Evolutionary conservation across 1,140 invertebrate genomes (phyloP), one percentile per base, ranked within the genome.

Genomic region (Formica selysi): DNA sequence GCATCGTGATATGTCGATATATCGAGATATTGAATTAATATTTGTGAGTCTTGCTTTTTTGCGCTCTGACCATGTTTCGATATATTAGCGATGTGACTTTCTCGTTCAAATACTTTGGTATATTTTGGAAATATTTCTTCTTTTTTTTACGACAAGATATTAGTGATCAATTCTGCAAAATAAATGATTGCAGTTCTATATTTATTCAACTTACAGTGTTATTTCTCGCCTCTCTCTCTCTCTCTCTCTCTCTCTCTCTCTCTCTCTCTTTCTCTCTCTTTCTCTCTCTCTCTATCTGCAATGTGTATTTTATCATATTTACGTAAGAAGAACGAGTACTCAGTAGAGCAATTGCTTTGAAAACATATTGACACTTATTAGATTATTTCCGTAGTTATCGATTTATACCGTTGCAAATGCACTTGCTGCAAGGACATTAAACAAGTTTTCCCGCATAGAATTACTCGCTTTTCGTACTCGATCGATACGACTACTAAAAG

Each of bases 401-500:
- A 57, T 59, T 29, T 5, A 13, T 19, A 41, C 1, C 7, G 19
- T 29, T 6, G 29, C 2, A 8, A 76, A 64, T 1, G 8, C 22
- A 22, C 22, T 68, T 68, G n/a, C 2, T 13, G 32, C 16, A 1
- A 80, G 70, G 6, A 59, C 7, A 57, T 41, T 51, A 67, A 44
- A 54, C 22, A 57, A 32, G 29, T 80, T 51, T 57, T 70, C 22
- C 22, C n/a, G 22, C 13, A 19, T 6, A 16, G 16, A 7, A 78
- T 59, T 67, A 4, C 65, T 78, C 59, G 41, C 22, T 54, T 10
- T 19, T 68, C 44, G 78, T 36, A 26, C 1, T 70, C 76, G 44
- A 67, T 79, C 48, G 64, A 80, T 80, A 80, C 10, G 3, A 57
- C 32, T 41, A 64, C 48, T 70, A 54, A 80, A 76, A 65, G 78